Evolutionary conservation across 2,113 vertebrate species (phyloP).

Genomic region (Ctenomys sociabilis): DNA sequence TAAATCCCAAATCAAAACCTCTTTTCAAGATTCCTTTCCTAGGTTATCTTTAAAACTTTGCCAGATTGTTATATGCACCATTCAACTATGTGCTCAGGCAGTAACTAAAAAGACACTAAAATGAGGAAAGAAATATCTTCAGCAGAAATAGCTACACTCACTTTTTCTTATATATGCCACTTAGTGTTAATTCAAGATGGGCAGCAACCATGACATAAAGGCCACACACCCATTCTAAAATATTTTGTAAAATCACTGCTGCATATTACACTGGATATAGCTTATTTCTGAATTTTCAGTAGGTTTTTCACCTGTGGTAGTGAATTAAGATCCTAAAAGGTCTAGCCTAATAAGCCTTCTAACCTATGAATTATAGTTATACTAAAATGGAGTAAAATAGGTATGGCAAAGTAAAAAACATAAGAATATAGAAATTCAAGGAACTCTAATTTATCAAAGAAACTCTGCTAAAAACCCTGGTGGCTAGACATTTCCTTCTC

Average conservation of each 20-base stretch:
- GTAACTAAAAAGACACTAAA: constrained; percentile 41
- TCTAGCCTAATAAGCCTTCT: not conserved
- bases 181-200: constrained; percentile 42
- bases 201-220: constrained; percentile 32
- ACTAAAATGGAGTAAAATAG: constrained; percentile 8
- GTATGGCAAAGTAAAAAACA: constrained; percentile 36
- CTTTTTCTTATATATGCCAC: constrained; percentile 18
- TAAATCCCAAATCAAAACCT: not conserved
- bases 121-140: not conserved
- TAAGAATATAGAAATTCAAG: not conserved
- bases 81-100: constrained; percentile 28
- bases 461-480: constrained; percentile 7
- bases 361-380: not conserved
- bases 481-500: constrained; percentile 45
- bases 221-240: constrained; percentile 21
- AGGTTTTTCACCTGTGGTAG: constrained; percentile 34
- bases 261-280: not conserved
- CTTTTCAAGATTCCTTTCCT: constrained; percentile 59
- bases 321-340: constrained; percentile 24
- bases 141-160: too few relatives aligned
- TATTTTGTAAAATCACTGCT: constrained; percentile 46
- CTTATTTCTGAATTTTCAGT: constrained; percentile 34
- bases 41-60: constrained; percentile 40
- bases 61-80: not conserved
- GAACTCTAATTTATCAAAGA: constrained; percentile 54